Evolutionary conservation across 2,797 vertebrate genomes (phyloP).

Genomic region (Eulemur albifrons): DNA sequence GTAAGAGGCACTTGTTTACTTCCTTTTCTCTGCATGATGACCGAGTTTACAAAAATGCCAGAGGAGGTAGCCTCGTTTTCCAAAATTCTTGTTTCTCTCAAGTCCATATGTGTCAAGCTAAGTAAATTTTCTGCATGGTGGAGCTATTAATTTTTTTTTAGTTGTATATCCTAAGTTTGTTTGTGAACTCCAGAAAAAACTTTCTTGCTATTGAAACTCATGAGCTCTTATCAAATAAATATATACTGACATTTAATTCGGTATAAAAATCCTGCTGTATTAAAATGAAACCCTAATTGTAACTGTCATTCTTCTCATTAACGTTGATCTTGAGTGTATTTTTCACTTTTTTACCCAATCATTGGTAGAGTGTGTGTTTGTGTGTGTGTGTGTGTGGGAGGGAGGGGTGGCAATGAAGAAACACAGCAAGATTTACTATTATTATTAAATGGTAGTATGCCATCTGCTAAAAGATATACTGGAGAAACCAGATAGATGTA

Average conservation of each 20-base stretch:
- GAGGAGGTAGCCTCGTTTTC: background rate
- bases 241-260: background rate
- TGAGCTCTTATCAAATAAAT: background rate
- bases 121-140: background rate
- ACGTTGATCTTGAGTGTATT: background rate
- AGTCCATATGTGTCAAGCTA: background rate
- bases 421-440: slow-evolving; percentile 4
- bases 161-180: background rate
- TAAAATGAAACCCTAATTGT: slow-evolving; percentile 16
- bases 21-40: background rate
- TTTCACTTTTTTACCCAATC: background rate
- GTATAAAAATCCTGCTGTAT: background rate
- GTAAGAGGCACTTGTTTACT: background rate
- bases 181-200: slow-evolving; percentile 11
- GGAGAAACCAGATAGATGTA: background rate
- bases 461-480: slow-evolving; percentile 8
- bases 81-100: slow-evolving; percentile 34
- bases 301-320: background rate
- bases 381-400: background rate
- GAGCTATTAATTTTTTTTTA: background rate
- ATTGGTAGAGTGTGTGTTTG: background rate
- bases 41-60: background rate
- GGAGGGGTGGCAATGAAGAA: background rate
- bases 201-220: background rate
- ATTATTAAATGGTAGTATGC: background rate